A percentile compares a stretch with the other conserved stretches of the same genome.
Conservation (phyloP, 2,888 invertebrate species). For the Drosophila planitibia region DNA sequence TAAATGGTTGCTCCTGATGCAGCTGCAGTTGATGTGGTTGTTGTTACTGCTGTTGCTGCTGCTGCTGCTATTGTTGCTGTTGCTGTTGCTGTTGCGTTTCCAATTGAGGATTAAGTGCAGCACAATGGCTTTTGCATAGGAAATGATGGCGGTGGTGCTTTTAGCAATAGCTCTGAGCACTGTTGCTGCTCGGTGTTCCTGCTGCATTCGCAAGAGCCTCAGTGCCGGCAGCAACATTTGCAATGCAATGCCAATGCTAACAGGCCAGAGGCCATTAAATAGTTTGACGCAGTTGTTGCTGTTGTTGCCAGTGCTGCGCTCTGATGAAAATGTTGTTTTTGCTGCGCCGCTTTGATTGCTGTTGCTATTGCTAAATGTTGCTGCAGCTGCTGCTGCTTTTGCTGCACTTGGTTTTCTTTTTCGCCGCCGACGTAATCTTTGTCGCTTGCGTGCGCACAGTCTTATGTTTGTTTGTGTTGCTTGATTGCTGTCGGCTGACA, state of each 20-base stretch:
- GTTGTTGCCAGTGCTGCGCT: conserved; percentile 39
- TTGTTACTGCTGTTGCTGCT: conserved; percentile 36
- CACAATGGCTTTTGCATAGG: conserved; percentile 55
- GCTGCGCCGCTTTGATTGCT: conserved; percentile 40
- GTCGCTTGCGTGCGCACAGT: conserved; percentile 83
- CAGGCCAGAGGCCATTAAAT: conserved; percentile 47
- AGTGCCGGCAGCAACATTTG: conserved; percentile 58
- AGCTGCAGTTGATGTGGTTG: conserved; percentile 40
- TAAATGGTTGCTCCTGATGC: conserved; percentile 68
- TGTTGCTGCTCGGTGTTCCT: conserved; percentile 37
- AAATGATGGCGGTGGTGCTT: conserved; percentile 57
- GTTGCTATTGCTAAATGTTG: conserved; percentile 61
- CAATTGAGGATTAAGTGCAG: conserved; percentile 35
- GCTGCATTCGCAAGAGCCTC: conserved; percentile 32
- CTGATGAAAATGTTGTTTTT: conserved; percentile 30
- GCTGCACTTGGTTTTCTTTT: conserved; percentile 76
- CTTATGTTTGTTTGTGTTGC: conserved; percentile 79
- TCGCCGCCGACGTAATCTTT: conserved; percentile 81
- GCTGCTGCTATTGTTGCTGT: conserved; percentile 36
- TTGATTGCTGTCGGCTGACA: conserved; percentile 57
- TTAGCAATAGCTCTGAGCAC: conserved; percentile 49
- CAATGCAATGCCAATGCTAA: conserved; percentile 46
- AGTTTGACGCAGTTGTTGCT: conserved; percentile 44
- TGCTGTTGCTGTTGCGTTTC: conserved; percentile 39
- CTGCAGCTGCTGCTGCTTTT: conserved; percentile 45